These are phyloP conservation scores for Strigamia transsilvanica DNA, from an alignment of 2,888 invertebrate species.

Conservation along the genomic window DNA sequence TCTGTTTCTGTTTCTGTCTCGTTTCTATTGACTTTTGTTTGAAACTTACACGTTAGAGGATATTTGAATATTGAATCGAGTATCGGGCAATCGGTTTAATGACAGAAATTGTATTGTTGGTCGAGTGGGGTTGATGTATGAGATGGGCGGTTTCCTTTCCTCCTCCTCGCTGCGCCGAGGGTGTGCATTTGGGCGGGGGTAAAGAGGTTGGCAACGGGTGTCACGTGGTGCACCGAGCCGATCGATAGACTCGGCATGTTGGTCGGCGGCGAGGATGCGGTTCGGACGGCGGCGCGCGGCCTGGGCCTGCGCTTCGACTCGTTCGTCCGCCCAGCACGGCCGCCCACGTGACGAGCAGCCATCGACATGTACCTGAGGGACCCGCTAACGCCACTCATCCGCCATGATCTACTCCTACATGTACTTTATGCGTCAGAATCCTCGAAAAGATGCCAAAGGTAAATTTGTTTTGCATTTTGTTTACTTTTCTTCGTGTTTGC, in stretches of 20 bases:
- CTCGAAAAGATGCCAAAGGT: neutral
- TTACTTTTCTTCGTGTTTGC: neutral
- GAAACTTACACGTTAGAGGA: too few species aligned
- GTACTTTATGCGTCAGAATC: neutral
- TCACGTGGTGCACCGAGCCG: neutral
- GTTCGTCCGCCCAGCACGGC: neutral
- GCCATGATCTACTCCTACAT: neutral
- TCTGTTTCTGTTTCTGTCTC: too few species aligned
- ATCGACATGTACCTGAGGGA: too few species aligned
- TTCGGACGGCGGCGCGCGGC: neutral
- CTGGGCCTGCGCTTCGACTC: neutral
- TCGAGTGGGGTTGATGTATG: too few species aligned
- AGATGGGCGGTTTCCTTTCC: too few species aligned
- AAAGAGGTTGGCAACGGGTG: neutral
- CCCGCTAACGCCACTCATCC: neutral
- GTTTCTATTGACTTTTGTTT: too few species aligned
- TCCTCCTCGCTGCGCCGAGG: too few species aligned
- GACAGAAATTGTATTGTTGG: too few species aligned
- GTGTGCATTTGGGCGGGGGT: slow-evolving; percentile 1
- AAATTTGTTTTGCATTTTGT: neutral
- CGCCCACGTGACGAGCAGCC: neutral
- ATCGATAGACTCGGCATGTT: neutral
- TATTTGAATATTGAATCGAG: too few species aligned
- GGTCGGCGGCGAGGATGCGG: slow-evolving; percentile 9
- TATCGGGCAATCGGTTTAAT: too few species aligned